Conservation (phyloP, 2,888 invertebrate genomes). For the Pardosa pseudoannulata region DNA sequence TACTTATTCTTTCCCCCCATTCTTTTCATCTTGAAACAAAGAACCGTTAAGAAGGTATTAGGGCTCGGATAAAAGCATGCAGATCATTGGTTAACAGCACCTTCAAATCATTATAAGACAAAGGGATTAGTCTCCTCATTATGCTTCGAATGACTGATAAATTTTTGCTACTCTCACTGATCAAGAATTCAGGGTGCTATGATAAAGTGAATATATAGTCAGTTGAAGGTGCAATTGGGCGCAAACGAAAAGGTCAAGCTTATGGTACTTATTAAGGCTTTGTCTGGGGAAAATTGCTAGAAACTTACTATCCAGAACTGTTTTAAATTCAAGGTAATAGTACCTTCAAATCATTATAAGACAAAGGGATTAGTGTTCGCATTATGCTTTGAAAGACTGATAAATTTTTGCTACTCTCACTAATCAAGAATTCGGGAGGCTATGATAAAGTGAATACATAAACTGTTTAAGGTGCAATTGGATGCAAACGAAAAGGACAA, state of each 20-base stretch:
- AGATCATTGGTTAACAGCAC: slow-evolving; percentile 51
- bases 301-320: too few species aligned
- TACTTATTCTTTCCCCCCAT: background rate
- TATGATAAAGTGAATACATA: too few species aligned
- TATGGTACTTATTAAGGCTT: too few species aligned
- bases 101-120: slow-evolving; percentile 59
- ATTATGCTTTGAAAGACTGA: background rate
- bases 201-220: too few species aligned
- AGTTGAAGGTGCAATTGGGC: too few species aligned
- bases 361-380: slow-evolving; percentile 43
- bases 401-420: background rate
- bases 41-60: slow-evolving; percentile 39
- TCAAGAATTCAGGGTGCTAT: too few species aligned
- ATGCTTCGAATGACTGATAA: background rate
- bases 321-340: too few species aligned
- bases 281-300: too few species aligned
- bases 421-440: background rate
- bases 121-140: slow-evolving; percentile 36
- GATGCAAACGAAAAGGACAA: too few species aligned
- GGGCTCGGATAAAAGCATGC: slow-evolving; percentile 45
- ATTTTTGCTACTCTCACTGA: background rate
- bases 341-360: slow-evolving; percentile 55
- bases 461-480: too few species aligned
- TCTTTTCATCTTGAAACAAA: slow-evolving; percentile 51
- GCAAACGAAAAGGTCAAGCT: too few species aligned